These are phyloP conservation scores for Psittacara wagleri DNA, from an alignment of 2,113 vertebrate genomes.

Conservation along the genomic window DNA sequence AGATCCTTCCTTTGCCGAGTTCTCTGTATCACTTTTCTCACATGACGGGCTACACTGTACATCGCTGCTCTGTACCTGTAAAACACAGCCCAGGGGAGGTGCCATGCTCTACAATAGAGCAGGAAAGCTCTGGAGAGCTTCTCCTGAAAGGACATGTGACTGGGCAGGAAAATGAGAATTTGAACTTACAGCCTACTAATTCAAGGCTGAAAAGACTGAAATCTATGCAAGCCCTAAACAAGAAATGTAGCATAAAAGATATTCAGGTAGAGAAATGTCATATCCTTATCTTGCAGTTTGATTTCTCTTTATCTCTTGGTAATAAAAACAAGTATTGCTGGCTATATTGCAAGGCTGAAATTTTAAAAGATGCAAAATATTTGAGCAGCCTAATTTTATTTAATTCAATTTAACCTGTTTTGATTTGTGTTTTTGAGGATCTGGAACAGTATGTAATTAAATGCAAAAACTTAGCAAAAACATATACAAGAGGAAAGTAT, in stretches of 20 bases:
- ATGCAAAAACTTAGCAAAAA: not conserved
- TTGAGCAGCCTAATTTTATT: not conserved
- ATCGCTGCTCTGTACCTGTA: not conserved
- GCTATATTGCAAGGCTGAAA: not conserved
- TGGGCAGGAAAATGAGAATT: not conserved
- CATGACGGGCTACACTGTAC: fast-evolving
- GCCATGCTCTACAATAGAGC: not conserved
- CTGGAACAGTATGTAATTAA: fast-evolving
- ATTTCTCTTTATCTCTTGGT: not conserved
- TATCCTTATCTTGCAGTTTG: not conserved
- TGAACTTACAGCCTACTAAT: not conserved
- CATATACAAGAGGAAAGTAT: not conserved
- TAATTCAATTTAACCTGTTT: not conserved
- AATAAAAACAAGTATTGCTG: not conserved
- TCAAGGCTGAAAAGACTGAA: not conserved
- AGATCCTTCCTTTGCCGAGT: not conserved
- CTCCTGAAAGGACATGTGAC: fast-evolving
- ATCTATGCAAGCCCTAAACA: not conserved
- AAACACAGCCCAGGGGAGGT: not conserved
- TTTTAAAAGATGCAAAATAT: not conserved
- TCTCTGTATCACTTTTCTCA: not conserved
- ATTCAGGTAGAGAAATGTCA: not conserved
- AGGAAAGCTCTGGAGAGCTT: not conserved
- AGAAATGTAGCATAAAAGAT: not conserved
- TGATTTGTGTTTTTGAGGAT: not conserved